These are phyloP conservation scores for Hybos culiciformis DNA, from an alignment of 2,888 invertebrate species.

Conservation along the genomic window DNA sequence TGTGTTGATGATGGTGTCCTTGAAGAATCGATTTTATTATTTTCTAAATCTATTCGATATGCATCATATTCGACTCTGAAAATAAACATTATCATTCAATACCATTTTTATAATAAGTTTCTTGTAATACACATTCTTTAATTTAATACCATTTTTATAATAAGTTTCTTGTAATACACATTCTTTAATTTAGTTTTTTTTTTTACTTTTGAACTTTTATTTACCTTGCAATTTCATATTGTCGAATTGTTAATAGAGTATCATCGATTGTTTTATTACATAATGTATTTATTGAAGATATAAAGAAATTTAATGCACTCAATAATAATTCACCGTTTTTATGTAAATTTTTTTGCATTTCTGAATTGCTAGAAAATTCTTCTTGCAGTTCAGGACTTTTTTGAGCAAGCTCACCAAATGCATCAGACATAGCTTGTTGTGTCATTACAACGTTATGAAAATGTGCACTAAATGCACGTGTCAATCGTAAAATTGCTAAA, in stretches of 20 bases:
- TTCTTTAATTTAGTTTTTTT: not conserved
- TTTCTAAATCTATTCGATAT: constrained; percentile 86
- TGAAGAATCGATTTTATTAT: constrained; percentile 45
- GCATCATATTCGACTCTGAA: constrained; percentile 92
- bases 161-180: not conserved
- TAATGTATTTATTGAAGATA: constrained; percentile 86
- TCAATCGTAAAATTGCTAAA: constrained; percentile 70
- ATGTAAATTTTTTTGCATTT: constrained; percentile 83
- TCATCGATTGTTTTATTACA: constrained; percentile 98
- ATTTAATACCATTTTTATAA: not conserved
- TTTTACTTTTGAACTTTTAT: not conserved
- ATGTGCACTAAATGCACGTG: constrained; percentile 74
- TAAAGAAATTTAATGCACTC: constrained; percentile 91
- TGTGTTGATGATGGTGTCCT: constrained; percentile 47
- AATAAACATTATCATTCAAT: not conserved
- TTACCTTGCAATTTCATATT: constrained; percentile 48
- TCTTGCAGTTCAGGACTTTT: constrained; percentile 92
- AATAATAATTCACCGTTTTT: constrained; percentile 88
- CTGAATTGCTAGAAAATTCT: constrained; percentile 88
- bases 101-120: too few species aligned
- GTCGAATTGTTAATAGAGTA: constrained; percentile 52
- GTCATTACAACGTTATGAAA: constrained; percentile 78
- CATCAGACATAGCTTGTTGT: constrained; percentile 79
- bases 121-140: too few species aligned
- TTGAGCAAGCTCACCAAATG: constrained; percentile 89